Conservation (phyloP, 2,113 vertebrate species). For the Gracilinanus agilis region DNA sequence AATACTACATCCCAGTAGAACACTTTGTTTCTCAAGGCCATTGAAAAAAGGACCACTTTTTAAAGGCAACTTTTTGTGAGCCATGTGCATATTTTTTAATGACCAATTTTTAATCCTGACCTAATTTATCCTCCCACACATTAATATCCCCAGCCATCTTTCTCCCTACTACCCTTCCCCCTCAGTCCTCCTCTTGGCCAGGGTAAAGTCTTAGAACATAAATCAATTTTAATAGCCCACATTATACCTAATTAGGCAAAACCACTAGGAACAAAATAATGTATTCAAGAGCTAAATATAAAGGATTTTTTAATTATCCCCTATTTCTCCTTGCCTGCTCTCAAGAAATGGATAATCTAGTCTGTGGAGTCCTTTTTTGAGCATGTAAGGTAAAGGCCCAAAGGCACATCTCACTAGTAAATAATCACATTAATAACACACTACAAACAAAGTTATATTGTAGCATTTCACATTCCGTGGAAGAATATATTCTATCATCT, state of each 20-base stretch:
- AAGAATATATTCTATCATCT: constrained; percentile 24
- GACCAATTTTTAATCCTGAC: neutral
- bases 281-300: neutral
- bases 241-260: neutral
- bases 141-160: neutral
- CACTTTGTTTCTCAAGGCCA: neutral
- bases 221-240: neutral
- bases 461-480: neutral
- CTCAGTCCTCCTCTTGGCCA: neutral
- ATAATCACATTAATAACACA: neutral
- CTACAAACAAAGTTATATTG: neutral
- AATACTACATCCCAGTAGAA: neutral
- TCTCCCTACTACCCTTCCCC: neutral
- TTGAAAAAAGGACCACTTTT: neutral
- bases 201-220: neutral
- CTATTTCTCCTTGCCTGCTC: neutral
- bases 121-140: neutral
- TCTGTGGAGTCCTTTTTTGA: neutral
- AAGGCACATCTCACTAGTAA: neutral
- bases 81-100: no score
- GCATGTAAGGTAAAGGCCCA: constrained; percentile 8
- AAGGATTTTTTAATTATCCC: neutral
- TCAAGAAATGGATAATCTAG: constrained; percentile 5
- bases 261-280: neutral
- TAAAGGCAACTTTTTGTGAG: neutral